Evolutionary conservation across 1,140 invertebrate species (phyloP).

Genomic region (Sitodiplosis mosellana): DNA sequence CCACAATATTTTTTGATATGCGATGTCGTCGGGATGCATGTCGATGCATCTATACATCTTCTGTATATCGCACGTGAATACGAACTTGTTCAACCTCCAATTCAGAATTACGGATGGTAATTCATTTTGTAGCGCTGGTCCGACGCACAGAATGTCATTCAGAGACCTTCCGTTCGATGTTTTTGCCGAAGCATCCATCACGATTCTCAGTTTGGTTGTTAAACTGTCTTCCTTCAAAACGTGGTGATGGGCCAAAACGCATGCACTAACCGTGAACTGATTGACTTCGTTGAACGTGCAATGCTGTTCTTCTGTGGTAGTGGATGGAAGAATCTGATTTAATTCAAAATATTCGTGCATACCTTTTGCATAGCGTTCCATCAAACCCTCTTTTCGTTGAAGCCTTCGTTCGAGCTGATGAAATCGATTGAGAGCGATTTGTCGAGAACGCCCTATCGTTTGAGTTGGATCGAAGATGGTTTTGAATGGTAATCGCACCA

Average conservation of each 20-base stretch:
- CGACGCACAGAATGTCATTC: conserved; percentile 19
- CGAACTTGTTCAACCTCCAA: conserved; percentile 8
- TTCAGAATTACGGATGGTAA: conserved; percentile 8
- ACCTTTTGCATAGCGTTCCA: too few species aligned
- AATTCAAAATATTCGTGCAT: too few species aligned
- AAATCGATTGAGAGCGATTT: too few species aligned
- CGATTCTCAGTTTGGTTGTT: conserved; percentile 21
- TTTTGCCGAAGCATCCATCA: conserved; percentile 22
- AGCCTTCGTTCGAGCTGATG: too few species aligned
- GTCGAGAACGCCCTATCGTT: too few species aligned
- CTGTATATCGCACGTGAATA: conserved; percentile 8
- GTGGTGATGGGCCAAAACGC: conserved; percentile 10
- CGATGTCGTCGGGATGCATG: conserved; percentile 6
- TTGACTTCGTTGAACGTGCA: too few species aligned
- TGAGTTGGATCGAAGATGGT: too few species aligned
- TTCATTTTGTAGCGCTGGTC: conserved; percentile 14
- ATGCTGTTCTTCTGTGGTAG: too few species aligned
- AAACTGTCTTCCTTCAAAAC: conserved; percentile 9
- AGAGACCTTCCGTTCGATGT: conserved; percentile 16
- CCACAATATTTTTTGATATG: conserved; percentile 15
- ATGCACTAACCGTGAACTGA: neutral
- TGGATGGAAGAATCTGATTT: too few species aligned
- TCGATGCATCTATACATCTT: conserved; percentile 15
- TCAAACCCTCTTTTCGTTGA: too few species aligned
- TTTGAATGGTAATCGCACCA: too few species aligned